phyloP scores from a whole-genome alignment of 2,888 invertebrate species.

The Cantharis rustica region DNA sequence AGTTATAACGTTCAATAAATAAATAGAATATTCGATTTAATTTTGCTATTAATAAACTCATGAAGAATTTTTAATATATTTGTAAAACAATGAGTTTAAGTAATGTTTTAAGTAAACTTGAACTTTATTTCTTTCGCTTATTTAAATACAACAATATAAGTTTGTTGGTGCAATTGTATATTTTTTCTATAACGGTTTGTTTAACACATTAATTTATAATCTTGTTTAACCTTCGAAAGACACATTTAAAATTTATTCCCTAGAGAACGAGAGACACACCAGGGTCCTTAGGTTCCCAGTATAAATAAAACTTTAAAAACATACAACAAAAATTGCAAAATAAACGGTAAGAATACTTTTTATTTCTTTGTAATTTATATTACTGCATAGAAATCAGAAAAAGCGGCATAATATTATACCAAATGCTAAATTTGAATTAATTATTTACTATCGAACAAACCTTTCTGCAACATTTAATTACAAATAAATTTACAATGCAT shows the following conservation, averaged over 20 bases:
- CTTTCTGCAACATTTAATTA: not conserved
- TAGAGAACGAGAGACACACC: not conserved
- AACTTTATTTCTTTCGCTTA: not conserved
- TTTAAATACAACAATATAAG: not conserved
- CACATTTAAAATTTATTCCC: not conserved
- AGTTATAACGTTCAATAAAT: not conserved
- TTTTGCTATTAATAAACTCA: not conserved
- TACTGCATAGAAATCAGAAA: too few species aligned
- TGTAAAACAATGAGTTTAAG: not conserved
- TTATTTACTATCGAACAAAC: not conserved
- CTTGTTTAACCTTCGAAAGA: not conserved
- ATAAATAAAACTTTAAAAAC: too few species aligned
- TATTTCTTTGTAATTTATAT: too few species aligned
- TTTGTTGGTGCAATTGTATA: not conserved
- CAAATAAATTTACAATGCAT: not conserved
- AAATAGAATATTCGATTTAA: not conserved
- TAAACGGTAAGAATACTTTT: not conserved
- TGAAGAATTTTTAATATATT: not conserved
- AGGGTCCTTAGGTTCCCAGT: not conserved
- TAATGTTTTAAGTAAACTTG: not conserved
- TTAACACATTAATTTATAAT: not conserved
- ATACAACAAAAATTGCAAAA: too few species aligned
- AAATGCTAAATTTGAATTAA: too few species aligned
- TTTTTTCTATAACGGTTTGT: not conserved
- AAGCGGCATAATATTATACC: too few species aligned